A percentile compares a stretch with the other conserved stretches of the same genome.
These are phyloP conservation scores for Acronicta leporina DNA, from an alignment of 2,888 invertebrate genomes.

Conservation along the genomic window DNA sequence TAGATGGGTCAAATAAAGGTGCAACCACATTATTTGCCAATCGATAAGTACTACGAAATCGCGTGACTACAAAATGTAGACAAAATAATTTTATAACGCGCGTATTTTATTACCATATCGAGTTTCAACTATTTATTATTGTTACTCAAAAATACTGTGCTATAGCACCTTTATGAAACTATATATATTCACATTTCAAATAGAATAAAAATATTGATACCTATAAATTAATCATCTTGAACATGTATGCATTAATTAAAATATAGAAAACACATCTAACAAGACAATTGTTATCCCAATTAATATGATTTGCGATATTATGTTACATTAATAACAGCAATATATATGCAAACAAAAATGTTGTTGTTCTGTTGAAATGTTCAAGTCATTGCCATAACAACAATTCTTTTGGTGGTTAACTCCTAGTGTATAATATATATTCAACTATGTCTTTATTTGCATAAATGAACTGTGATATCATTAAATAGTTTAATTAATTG, in stretches of 20 bases:
- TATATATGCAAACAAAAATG: constrained; percentile 32
- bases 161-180: constrained; percentile 51
- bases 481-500: constrained; percentile 84
- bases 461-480: constrained; percentile 89
- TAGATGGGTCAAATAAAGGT: constrained; percentile 37
- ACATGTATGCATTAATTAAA: constrained; percentile 44
- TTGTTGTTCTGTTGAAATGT: constrained; percentile 55
- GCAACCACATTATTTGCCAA: constrained; percentile 24
- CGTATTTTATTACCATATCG: constrained; percentile 20
- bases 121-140: constrained; percentile 23
- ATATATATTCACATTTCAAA: constrained; percentile 51
- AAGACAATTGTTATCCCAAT: constrained; percentile 60
- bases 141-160: constrained; percentile 29
- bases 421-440: constrained; percentile 49
- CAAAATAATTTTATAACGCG: constrained; percentile 21
- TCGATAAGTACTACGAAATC: constrained; percentile 23
- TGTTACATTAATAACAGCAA: constrained; percentile 30
- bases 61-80: constrained; percentile 15
- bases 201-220: constrained; percentile 47
- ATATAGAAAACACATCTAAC: constrained; percentile 54
- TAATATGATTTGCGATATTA: constrained; percentile 47
- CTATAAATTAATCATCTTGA: constrained; percentile 52
- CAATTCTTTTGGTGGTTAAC: constrained; percentile 59
- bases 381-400: constrained; percentile 70
- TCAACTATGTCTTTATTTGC: constrained; percentile 80